Percentiles rank a stretch among this genome's conserved stretches.
Evolutionary conservation across 2,888 invertebrate species (phyloP).

Genomic region (Apoda limacodes): DNA sequence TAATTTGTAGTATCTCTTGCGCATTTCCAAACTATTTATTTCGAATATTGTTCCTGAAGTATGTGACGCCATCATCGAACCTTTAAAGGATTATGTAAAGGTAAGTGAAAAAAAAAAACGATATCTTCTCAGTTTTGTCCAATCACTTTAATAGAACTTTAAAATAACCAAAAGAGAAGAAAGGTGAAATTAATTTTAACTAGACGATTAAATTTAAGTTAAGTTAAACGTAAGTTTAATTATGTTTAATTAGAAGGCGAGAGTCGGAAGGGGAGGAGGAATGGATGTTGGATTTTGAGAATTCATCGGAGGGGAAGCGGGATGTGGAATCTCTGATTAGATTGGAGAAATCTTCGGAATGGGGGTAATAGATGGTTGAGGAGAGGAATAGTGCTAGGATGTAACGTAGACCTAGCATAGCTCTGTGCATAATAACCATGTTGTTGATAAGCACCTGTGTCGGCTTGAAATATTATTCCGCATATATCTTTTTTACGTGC

Average conservation of each 20-base stretch:
- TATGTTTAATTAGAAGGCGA: slow-evolving; percentile 19
- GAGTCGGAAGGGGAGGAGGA: slow-evolving; percentile 12
- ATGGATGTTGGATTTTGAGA: slow-evolving; percentile 10
- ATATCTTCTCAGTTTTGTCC: slow-evolving; percentile 10
- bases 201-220: slow-evolving; percentile 9
- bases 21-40: slow-evolving; percentile 20
- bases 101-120: slow-evolving; percentile 23
- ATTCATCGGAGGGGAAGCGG: slow-evolving; percentile 13
- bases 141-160: slow-evolving; percentile 17
- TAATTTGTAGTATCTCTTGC: slow-evolving; percentile 19
- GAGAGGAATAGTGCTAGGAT: slow-evolving; percentile 14
- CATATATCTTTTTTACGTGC: slow-evolving; percentile 21
- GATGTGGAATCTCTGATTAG: slow-evolving; percentile 12
- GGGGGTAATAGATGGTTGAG: slow-evolving; percentile 11
- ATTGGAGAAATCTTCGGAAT: slow-evolving; percentile 12
- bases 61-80: slow-evolving; percentile 20
- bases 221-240: slow-evolving; percentile 11
- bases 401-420: slow-evolving; percentile 19
- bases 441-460: slow-evolving; percentile 19
- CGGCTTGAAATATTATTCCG: slow-evolving; percentile 21
- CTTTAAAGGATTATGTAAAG: slow-evolving; percentile 19
- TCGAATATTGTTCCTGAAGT: slow-evolving; percentile 19
- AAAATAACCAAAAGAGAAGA: slow-evolving; percentile 13
- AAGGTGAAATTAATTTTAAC: slow-evolving; percentile 13
- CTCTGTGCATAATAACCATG: slow-evolving; percentile 6